phyloP scores from a whole-genome alignment of 2,113 vertebrate species.

The Recurvirostra avosetta region DNA sequence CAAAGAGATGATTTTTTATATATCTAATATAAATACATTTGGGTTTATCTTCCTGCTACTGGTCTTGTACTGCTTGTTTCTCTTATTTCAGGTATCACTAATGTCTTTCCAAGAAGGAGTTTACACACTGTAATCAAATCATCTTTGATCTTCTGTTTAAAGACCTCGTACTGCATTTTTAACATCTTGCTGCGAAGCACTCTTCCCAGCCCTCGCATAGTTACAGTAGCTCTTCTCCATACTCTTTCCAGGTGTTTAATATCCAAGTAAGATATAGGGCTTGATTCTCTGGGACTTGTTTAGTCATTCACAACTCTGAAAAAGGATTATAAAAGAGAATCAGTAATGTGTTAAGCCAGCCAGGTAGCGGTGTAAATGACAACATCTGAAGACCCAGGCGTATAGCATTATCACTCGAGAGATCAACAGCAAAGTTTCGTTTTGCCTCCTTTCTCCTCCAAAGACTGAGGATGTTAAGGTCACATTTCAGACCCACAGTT shows the following conservation, averaged over 20 bases:
- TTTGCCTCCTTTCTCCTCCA: neutral
- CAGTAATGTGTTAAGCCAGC: neutral
- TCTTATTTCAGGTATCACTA: neutral
- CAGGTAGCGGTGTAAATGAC: neutral
- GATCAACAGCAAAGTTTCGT: neutral
- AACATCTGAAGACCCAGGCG: neutral
- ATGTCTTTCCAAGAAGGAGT: neutral
- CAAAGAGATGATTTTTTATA: neutral
- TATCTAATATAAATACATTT: rapidly evolving
- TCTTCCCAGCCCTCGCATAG: neutral
- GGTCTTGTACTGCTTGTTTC: neutral
- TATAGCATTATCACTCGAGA: neutral
- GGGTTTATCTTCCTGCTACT: neutral
- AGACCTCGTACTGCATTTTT: neutral
- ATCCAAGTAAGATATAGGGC: neutral
- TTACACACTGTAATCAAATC: neutral
- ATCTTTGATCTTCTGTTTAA: neutral
- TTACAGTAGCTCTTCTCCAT: neutral
- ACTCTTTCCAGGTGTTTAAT: neutral
- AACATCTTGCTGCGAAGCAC: neutral
- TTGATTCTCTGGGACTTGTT: neutral
- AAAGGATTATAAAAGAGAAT: conserved; percentile 15
- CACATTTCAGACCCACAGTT: neutral
- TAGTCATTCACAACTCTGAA: neutral
- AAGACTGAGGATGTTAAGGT: neutral